Conservation (phyloP, 1,140 invertebrate genomes). For the Sinonovacula constricta region DNA sequence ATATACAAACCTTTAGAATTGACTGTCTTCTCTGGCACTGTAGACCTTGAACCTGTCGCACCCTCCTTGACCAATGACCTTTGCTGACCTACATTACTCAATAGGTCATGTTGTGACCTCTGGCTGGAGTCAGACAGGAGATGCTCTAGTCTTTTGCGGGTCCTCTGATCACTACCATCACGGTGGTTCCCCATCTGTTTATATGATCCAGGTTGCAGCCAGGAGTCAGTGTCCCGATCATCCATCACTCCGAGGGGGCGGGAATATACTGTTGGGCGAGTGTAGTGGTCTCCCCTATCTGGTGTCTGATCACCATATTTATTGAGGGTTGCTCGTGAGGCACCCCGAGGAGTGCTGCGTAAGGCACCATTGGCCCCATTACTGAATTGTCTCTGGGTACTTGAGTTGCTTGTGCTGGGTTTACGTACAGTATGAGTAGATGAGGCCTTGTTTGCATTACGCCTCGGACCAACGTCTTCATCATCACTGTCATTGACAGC, state of each 20-base stretch:
- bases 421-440: slow-evolving; percentile 24
- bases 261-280: no score
- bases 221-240: slow-evolving; percentile 16
- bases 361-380: slow-evolving; percentile 17
- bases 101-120: slow-evolving; percentile 38
- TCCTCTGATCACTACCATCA: background rate
- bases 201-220: background rate
- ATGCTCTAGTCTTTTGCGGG: slow-evolving; percentile 44
- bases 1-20: slow-evolving; percentile 28
- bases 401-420: slow-evolving; percentile 12
- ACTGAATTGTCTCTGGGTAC: background rate
- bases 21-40: slow-evolving; percentile 5
- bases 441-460: background rate
- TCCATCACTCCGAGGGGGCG: slow-evolving; percentile 23
- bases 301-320: slow-evolving; percentile 54
- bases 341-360: slow-evolving; percentile 37
- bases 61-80: slow-evolving; percentile 6
- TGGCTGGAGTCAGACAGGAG: slow-evolving; percentile 36
- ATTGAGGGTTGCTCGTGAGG: slow-evolving; percentile 44
- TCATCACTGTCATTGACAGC: slow-evolving; percentile 6
- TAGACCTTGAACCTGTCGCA: slow-evolving; percentile 8
- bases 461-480: slow-evolving; percentile 23
- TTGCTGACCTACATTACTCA: slow-evolving; percentile 34
- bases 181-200: background rate
- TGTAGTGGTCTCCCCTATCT: slow-evolving; percentile 38